phyloP scores from a whole-genome alignment of 2,888 invertebrate species.

The Chymomyza fuscimana region DNA sequence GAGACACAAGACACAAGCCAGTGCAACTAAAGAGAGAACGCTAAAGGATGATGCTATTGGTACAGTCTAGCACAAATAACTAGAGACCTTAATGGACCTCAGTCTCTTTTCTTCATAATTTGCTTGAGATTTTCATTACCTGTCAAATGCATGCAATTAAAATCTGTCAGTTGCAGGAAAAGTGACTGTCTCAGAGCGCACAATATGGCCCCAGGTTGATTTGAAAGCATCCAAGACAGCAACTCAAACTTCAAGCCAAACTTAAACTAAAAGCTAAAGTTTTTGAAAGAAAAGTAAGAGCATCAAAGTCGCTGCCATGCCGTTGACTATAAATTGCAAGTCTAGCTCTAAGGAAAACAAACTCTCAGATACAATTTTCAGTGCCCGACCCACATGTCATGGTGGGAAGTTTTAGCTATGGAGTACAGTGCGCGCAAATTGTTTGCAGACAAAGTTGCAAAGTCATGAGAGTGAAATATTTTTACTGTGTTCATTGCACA shows the following conservation, averaged over 20 bases:
- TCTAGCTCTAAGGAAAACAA: conserved; percentile 6
- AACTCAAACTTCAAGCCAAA: neutral
- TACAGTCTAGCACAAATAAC: neutral
- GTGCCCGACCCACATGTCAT: conserved; percentile 64
- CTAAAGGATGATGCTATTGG: neutral
- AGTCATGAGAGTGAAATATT: conserved; percentile 70
- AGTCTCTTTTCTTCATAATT: neutral
- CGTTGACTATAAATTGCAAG: conserved; percentile 44
- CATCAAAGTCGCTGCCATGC: conserved; percentile 39
- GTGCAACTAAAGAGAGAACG: too few relatives aligned
- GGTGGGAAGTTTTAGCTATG: conserved; percentile 62
- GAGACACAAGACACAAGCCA: too few relatives aligned
- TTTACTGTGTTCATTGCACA: conserved; percentile 61
- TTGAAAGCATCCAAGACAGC: conserved; percentile 57
- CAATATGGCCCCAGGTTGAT: conserved; percentile 38
- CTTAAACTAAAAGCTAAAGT: conserved; percentile 6
- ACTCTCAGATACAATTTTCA: conserved; percentile 27
- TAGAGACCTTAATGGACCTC: neutral
- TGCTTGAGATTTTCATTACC: neutral
- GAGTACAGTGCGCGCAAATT: conserved; percentile 29
- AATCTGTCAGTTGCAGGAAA: neutral
- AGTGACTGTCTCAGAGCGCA: neutral
- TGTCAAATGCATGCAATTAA: neutral
- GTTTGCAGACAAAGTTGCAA: conserved; percentile 54
- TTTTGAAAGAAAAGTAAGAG: conserved; percentile 4